Percentiles rank a stretch among this genome's conserved stretches.
Evolutionary conservation across 2,888 invertebrate genomes (phyloP).

Genomic region (Acrobasis consociella): DNA sequence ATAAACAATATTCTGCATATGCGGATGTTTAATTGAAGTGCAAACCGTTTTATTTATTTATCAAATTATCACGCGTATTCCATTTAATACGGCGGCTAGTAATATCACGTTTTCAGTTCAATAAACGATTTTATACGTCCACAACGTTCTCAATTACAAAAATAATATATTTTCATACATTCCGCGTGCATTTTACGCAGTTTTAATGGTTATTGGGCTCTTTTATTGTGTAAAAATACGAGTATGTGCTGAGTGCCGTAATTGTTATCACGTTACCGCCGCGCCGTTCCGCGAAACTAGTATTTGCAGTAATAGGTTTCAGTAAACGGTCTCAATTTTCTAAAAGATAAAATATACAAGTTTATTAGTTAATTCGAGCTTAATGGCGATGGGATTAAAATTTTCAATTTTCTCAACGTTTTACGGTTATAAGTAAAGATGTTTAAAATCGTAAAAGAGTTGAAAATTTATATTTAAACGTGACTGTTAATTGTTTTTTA

Average conservation of each 20-base stretch:
- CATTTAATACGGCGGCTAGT: conserved; percentile 12
- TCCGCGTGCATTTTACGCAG: conserved; percentile 7
- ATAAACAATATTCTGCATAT: background rate
- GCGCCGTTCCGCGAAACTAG: background rate
- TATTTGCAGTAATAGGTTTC: background rate
- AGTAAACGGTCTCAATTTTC: background rate
- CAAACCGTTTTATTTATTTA: conserved; percentile 20
- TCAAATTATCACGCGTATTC: background rate
- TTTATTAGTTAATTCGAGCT: background rate
- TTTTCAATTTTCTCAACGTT: background rate
- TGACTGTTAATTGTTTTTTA: no score
- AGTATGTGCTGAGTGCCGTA: background rate
- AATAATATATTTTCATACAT: conserved; percentile 8
- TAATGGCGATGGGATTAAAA: background rate
- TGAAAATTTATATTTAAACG: background rate
- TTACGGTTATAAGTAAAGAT: background rate
- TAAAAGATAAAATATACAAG: background rate
- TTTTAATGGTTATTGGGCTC: background rate
- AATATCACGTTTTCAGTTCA: conserved; percentile 8
- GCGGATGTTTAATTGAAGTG: conserved; percentile 16
- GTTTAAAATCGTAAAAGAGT: background rate
- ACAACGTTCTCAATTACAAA: conserved; percentile 8
- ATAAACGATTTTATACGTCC: conserved; percentile 10
- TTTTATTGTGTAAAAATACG: conserved; percentile 4
- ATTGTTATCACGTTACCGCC: conserved; percentile 2